Percentiles rank a stretch among this genome's conserved stretches.
Evolutionary conservation across 2,113 vertebrate genomes (phyloP).

Genomic region (Barnardius zonarius): DNA sequence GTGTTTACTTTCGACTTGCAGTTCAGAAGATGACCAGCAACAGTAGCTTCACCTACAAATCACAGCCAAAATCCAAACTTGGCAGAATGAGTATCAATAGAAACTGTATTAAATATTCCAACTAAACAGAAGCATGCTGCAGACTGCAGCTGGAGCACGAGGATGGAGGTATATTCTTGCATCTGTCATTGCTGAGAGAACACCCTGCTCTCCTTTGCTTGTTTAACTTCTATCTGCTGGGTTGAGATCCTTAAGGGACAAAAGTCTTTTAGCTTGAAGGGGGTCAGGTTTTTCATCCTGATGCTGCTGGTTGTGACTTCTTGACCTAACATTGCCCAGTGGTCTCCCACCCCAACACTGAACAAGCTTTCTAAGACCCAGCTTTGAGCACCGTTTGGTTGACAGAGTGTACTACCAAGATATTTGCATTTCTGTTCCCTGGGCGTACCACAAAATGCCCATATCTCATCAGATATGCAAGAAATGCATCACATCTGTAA

Average conservation of each 20-base stretch:
- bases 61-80: slow-evolving; percentile 6
- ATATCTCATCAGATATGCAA: not conserved
- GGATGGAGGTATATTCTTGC: not conserved
- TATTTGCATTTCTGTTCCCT: not conserved
- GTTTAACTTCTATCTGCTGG: not conserved
- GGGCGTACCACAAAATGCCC: not conserved
- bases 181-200: not conserved
- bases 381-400: not conserved
- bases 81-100: not conserved
- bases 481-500: not conserved
- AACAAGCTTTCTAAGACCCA: not conserved
- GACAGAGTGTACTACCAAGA: not conserved
- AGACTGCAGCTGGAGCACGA: not conserved
- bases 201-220: not conserved
- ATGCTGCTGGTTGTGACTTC: not conserved
- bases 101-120: not conserved
- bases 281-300: not conserved
- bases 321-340: not conserved
- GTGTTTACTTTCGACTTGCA: slow-evolving; percentile 52
- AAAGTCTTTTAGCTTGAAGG: not conserved
- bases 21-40: slow-evolving; percentile 17
- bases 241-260: not conserved
- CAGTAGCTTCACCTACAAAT: slow-evolving; percentile 51
- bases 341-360: no score
- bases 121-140: not conserved